Base-by-base conservation (phyloP, 2,797 vertebrate genomes). In the Fringilla coelebs region DNA sequence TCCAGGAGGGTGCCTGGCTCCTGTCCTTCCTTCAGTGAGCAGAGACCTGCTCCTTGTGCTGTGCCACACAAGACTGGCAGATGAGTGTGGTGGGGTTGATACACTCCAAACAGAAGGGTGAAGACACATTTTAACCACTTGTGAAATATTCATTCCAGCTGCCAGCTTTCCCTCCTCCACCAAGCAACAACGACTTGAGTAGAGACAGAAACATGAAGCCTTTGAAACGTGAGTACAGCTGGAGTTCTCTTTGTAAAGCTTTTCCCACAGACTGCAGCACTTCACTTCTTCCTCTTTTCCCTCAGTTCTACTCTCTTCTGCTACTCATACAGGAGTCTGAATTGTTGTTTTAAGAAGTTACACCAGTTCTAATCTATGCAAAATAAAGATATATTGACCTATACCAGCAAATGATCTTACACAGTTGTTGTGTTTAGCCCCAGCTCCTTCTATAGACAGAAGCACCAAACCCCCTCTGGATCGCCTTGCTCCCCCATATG, bases 391-490 rank as follows among this genome's bases (percentile, higher is more conserved):
- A 9, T 28, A 24, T 17, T 75, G 41, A 58, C 12, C 17, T 68
- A 5, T 11, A 49, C 4, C 12, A 80, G 65, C 34, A 55, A 43
- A 38, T 43, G 20, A 24, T 74, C 88, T 96, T 7, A 96, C 74
- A 20, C 13, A 66, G 8, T 45, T 91, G 68, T 89, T 95, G 40
- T 83, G 25, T 95, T 95, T 75, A 98, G 97, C 96, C 26, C 87
- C 96, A 41, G 91, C 98, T 73, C 98, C 98, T 92, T 97, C 97
- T 6, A 96, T 98, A 66, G 98, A 99, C 96, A 98, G 98, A 96
- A 98, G 97, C 90, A 98, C 96, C 25, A 99, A 99, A 60, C 98
- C 98, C 16, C 21, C 97, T 17, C 95, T 98, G 38, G 98, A 98
- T 63, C 97, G 97, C 25, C 90, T 96, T 5, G 85, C 92, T 89